These are phyloP conservation scores for Leucoptera coffeella DNA, from an alignment of 2,888 invertebrate genomes.

Conservation along the genomic window DNA sequence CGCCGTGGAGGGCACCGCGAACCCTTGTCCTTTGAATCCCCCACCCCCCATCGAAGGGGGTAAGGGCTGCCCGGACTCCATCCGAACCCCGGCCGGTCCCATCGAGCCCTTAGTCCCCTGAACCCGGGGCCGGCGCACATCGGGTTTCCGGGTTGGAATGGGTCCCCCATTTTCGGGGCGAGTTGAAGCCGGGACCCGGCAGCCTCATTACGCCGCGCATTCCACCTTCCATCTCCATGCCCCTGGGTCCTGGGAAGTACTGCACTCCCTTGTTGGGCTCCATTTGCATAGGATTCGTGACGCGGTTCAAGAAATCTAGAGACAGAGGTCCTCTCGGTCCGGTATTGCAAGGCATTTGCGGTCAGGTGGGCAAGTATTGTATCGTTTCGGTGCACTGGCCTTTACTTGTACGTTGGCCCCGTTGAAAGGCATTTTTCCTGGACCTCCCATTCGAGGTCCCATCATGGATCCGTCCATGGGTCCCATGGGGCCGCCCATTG, in stretches of 20 bases:
- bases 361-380: constrained; percentile 92
- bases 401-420: constrained; percentile 84
- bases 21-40: constrained; percentile 83
- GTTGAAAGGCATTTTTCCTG: constrained; percentile 52
- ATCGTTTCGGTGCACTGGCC: constrained; percentile 94
- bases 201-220: constrained; percentile 50
- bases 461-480: constrained; percentile 49
- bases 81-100: constrained; percentile 29
- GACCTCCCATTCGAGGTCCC: constrained; percentile 55
- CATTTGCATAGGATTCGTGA: too few species aligned
- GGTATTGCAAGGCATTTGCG: constrained; percentile 79
- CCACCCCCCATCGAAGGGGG: constrained; percentile 78
- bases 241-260: constrained; percentile 63
- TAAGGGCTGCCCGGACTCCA: constrained; percentile 61
- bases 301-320: constrained; percentile 85
- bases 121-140: constrained; percentile 55
- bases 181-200: constrained; percentile 51
- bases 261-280: constrained; percentile 41
- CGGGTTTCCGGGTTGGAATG: constrained; percentile 46
- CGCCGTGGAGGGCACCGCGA: constrained; percentile 82
- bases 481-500: constrained; percentile 48
- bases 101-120: constrained; percentile 52
- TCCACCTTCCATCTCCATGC: constrained; percentile 42
- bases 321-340: constrained; percentile 59
- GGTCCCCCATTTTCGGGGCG: constrained; percentile 61